Evolutionary conservation across 1,140 invertebrate species (phyloP).

Genomic region (Leucophenga varia): DNA sequence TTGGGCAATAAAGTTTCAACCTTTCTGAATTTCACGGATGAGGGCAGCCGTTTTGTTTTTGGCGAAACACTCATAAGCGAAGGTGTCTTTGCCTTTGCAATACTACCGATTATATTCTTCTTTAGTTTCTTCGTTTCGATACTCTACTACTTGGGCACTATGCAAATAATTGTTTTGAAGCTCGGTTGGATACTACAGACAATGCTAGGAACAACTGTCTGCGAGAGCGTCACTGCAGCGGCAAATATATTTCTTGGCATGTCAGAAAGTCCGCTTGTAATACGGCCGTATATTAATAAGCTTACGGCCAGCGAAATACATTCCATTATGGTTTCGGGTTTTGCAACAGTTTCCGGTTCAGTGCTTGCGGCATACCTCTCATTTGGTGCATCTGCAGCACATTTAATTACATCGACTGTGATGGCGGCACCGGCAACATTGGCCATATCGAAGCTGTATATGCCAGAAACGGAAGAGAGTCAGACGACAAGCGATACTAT

Average conservation of each 20-base stretch:
- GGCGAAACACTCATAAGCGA: conserved; percentile 67
- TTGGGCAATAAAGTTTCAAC: conserved; percentile 75
- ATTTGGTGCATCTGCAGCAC: conserved; percentile 81
- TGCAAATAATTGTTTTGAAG: conserved; percentile 86
- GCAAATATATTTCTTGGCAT: conserved; percentile 90
- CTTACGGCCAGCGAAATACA: conserved; percentile 91
- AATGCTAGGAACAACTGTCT: conserved; percentile 82
- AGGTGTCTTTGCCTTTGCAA: conserved; percentile 78
- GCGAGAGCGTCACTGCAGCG: conserved; percentile 87
- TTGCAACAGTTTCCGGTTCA: conserved; percentile 91
- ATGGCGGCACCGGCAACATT: conserved; percentile 94
- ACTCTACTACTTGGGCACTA: conserved; percentile 81
- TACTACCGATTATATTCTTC: conserved; percentile 86
- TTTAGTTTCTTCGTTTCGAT: conserved; percentile 86
- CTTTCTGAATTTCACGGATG: conserved; percentile 77
- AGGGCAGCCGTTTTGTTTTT: conserved; percentile 84
- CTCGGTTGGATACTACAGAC: conserved; percentile 75
- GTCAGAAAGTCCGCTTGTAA: conserved; percentile 86
- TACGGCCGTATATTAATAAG: conserved; percentile 76
- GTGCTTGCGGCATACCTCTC: conserved; percentile 89
- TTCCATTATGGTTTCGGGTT: conserved; percentile 90
- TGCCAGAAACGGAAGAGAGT: conserved; percentile 83
- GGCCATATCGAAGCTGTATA: conserved; percentile 85
- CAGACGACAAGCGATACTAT: conserved; percentile 70
- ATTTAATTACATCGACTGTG: conserved; percentile 86